Conservation (phyloP, 2,888 invertebrate species). For the Bellardia bayeri region DNA sequence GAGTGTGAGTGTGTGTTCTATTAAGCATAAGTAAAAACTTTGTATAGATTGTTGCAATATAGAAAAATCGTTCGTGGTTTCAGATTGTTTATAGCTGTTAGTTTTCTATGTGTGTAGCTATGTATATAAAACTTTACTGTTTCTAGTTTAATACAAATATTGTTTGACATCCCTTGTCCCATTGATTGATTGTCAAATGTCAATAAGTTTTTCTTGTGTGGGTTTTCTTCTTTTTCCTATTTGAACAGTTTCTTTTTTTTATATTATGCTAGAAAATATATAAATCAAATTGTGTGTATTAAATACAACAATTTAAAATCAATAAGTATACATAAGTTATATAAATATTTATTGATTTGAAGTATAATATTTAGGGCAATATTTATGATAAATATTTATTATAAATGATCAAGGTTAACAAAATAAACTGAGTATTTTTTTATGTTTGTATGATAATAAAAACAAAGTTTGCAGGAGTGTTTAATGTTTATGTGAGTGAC, state of each 20-base stretch:
- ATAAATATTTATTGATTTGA: too few relatives aligned
- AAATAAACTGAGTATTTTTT: too few relatives aligned
- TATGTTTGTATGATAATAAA: too few relatives aligned
- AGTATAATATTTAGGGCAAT: too few relatives aligned
- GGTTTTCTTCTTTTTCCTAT: not conserved
- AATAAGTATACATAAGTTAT: not conserved
- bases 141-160: slow-evolving; percentile 53
- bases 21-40: slow-evolving; percentile 13
- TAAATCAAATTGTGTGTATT: not conserved
- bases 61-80: slow-evolving; percentile 12
- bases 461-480: too few relatives aligned
- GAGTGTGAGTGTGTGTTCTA: not conserved
- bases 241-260: not conserved
- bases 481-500: too few relatives aligned
- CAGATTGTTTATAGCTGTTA: not conserved
- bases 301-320: not conserved
- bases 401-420: too few relatives aligned
- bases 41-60: slow-evolving; percentile 23
- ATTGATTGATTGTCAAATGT: slow-evolving; percentile 64
- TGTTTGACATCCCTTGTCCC: slow-evolving; percentile 44
- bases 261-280: not conserved
- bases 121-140: slow-evolving; percentile 23
- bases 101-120: not conserved
- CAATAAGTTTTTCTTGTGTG: slow-evolving; percentile 54
- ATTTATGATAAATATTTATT: too few relatives aligned